Percentiles rank a stretch among this genome's conserved stretches.
These are phyloP conservation scores for Apus apus DNA, from an alignment of 2,113 vertebrate genomes.

Conservation along the genomic window DNA sequence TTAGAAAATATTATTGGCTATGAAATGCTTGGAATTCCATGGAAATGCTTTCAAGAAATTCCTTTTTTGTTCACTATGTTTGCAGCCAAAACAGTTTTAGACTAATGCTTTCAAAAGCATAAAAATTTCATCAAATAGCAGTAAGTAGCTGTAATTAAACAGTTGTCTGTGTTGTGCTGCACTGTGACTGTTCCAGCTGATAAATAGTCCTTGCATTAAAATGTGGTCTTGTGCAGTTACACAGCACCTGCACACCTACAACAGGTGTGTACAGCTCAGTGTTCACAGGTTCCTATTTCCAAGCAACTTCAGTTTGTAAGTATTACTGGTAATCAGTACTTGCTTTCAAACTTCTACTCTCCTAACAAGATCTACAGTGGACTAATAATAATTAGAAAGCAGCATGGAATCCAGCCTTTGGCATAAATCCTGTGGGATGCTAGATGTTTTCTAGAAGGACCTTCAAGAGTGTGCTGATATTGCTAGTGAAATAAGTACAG, in stretches of 20 bases:
- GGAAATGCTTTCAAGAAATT: not conserved
- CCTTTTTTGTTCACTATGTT: not conserved
- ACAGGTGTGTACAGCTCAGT: accelerated
- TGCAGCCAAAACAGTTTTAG: not conserved
- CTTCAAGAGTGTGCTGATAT: accelerated
- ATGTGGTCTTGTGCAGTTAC: accelerated
- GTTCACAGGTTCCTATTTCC: not conserved
- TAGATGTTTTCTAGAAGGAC: not conserved
- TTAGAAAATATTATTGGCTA: not conserved
- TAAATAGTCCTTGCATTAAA: not conserved
- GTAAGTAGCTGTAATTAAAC: not conserved
- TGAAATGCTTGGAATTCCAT: not conserved
- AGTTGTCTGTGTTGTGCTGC: not conserved
- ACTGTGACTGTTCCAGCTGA: not conserved
- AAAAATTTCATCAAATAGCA: not conserved
- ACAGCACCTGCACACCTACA: no score
- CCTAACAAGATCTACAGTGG: not conserved
- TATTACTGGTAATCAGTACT: not conserved
- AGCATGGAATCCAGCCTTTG: accelerated
- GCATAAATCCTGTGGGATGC: accelerated
- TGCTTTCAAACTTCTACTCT: not conserved
- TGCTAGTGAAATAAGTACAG: not conserved
- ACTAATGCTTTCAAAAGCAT: not conserved
- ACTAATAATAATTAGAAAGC: accelerated
- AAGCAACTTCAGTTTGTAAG: not conserved